Conservation (phyloP, 2,888 invertebrate genomes). For the Mellilla xanthometata region DNA sequence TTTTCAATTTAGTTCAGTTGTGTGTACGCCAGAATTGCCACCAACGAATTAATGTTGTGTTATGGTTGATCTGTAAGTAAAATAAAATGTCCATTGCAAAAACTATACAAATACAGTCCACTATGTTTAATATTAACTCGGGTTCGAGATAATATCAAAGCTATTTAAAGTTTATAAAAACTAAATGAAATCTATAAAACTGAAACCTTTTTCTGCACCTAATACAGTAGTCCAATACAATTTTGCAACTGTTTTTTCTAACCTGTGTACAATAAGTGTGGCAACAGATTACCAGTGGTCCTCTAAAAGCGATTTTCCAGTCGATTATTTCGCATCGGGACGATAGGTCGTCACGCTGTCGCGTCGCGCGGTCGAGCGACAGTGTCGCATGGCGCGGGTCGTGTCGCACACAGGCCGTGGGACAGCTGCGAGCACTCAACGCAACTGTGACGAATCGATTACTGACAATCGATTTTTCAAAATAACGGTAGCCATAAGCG, state of each 20-base stretch:
- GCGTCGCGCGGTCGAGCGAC: too few species aligned
- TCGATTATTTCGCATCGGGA: conserved; percentile 56
- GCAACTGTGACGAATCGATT: conserved; percentile 77
- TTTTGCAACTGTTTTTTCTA: conserved; percentile 27
- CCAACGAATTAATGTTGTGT: too few species aligned
- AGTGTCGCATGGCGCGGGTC: conserved; percentile 34
- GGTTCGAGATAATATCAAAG: too few species aligned
- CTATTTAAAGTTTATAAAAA: too few species aligned
- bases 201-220: background rate
- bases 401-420: conserved; percentile 58
- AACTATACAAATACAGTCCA: too few species aligned
- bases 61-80: too few species aligned
- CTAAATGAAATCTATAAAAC: too few species aligned
- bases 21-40: too few species aligned
- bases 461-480: conserved; percentile 75
- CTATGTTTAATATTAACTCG: too few species aligned
- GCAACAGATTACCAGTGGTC: conserved; percentile 61
- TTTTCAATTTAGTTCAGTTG: too few species aligned
- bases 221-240: background rate
- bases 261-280: conserved; percentile 46
- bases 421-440: conserved; percentile 68
- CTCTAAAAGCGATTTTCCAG: conserved; percentile 64
- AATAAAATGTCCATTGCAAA: too few species aligned
- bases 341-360: conserved; percentile 51
- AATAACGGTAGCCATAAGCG: conserved; percentile 75